Base-by-base conservation (phyloP, 2,888 invertebrate genomes). In the Yponomeuta sedellus region DNA sequence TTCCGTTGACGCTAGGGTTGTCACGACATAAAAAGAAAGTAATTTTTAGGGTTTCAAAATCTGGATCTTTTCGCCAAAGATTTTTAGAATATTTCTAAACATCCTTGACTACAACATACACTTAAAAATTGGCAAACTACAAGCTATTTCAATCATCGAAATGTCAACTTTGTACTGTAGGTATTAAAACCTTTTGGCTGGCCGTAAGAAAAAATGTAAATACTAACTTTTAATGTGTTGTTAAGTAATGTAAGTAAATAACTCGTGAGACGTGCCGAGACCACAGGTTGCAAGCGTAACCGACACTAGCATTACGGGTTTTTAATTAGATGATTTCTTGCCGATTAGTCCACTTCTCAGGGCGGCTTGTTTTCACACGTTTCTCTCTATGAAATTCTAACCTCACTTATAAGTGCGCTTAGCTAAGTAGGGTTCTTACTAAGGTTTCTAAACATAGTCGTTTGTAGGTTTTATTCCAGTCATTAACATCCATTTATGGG, bases 1-100 rank as follows among this genome's bases (percentile, higher is more conserved):
- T 63, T 63, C 63, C 63, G 63, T 44, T 40, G 63, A 44, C 20
- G 20, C 20, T 44, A 63, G 63, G 63, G 63, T 3, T 63, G 63
- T 63, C 63, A 63, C 63, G 44, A 52, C 12, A 16, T 52, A 4
- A 16, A 16, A 34, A 34, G 34, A 34, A 34, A 34, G 34, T 34
- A 34, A 34, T 34, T 34, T 34, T 34, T 4, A 34, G 34, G 1
- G 34, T 34, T 34, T 8, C 34, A 34, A 34, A 8, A 34, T 34
- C 8, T 8, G 2, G 6, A 5, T 8, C 2, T 34, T 5, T 34
- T 34, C 8, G 8, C 34, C 34, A 34, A 0, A 34, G 10, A n/a
- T n/a, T n/a, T 34, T 34, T 4, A 6, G 5, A 4, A 34, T 34
- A 34, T 34, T 34, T 34, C 8, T 34, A 8, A 8, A 8, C 10